Base-by-base conservation (phyloP, 1,140 invertebrate species). In the Drosophila melanogaster region DNA sequence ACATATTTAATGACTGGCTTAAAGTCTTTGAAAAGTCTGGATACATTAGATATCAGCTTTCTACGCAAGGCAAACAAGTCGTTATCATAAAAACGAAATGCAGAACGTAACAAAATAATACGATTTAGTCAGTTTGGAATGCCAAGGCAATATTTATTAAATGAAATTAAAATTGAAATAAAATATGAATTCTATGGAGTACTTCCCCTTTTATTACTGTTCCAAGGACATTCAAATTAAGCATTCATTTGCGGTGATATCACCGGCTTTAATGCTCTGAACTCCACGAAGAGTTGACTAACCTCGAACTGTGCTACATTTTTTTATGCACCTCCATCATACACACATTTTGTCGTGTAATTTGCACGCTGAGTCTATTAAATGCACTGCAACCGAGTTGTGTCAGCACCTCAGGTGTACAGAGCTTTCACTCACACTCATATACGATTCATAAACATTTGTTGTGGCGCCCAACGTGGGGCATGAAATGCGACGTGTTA, bases 241-340 rank as follows among this genome's bases (percentile, higher is more conserved):
- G 30, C 38, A 51, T 54, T 57, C 77, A 78, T 74, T 81, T 58
- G 40, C 47, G 58, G 17, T 53, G 46, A 55, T 71, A 73, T 78
- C 64, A 55, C 33, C 44, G 22, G n/a, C 40, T 54, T 43, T 57
- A 44, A 53, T 38, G 49, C 61, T 70, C 17, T 37, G 1, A 80
- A 81, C 71, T 85, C 62, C 46, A 17, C 58, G 43, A 47, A 37
- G 49, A 81, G 81, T 86, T 86, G 83, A 86, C 74, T 87, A 80
- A 65, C 81, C 83, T 67, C 46, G 47, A 73, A 66, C 37, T 71
- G 69, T 78, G 60, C 64, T 73, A 76, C 41, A 71, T 65, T 61
- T 50, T 49, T 76, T 55, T 51, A n/a, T 37, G 30, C 38, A 5
- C 47, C 17, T n/a, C 15, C 17, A 35, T 10, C 10, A 43, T 41